Conservation (phyloP, 2,113 vertebrate genomes). For the Echinops telfairi region DNA sequence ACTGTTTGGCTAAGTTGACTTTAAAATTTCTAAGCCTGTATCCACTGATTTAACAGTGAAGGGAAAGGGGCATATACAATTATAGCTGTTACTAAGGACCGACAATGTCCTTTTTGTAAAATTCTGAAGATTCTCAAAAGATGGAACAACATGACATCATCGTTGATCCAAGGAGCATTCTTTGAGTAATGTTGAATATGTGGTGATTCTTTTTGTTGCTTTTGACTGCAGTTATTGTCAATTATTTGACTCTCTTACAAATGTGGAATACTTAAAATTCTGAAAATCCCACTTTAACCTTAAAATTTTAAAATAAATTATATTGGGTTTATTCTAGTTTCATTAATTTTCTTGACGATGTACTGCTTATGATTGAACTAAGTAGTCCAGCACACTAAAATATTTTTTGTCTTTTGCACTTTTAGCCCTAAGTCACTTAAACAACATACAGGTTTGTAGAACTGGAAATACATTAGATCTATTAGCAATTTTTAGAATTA, state of each 20-base stretch:
- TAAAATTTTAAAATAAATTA: conserved; percentile 80
- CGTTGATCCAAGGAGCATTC: conserved; percentile 85
- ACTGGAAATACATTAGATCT: not conserved
- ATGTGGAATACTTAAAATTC: conserved; percentile 82
- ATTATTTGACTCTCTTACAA: conserved; percentile 82
- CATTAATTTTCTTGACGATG: conserved; percentile 58
- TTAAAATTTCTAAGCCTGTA: conserved; percentile 74
- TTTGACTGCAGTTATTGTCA: conserved; percentile 86
- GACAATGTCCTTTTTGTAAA: conserved; percentile 89
- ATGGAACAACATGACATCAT: conserved; percentile 87
- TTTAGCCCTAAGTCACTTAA: conserved; percentile 11
- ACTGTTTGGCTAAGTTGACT: conserved; percentile 78
- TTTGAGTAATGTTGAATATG: conserved; percentile 84
- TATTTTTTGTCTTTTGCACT: conserved; percentile 27
- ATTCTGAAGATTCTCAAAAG: conserved; percentile 87
- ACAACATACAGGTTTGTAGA: conserved; percentile 38
- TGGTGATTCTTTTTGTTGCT: conserved; percentile 80
- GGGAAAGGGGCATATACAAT: conserved; percentile 84
- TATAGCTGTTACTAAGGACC: conserved; percentile 85
- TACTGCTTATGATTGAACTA: conserved; percentile 62
- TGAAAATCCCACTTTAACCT: conserved; percentile 73
- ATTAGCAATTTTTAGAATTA: not conserved
- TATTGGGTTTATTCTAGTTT: conserved; percentile 57
- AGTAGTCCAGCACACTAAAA: conserved; percentile 25
- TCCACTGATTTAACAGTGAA: conserved; percentile 85